Base-by-base conservation (phyloP, 2,113 vertebrate genomes). In the Muscicapa adusta region DNA sequence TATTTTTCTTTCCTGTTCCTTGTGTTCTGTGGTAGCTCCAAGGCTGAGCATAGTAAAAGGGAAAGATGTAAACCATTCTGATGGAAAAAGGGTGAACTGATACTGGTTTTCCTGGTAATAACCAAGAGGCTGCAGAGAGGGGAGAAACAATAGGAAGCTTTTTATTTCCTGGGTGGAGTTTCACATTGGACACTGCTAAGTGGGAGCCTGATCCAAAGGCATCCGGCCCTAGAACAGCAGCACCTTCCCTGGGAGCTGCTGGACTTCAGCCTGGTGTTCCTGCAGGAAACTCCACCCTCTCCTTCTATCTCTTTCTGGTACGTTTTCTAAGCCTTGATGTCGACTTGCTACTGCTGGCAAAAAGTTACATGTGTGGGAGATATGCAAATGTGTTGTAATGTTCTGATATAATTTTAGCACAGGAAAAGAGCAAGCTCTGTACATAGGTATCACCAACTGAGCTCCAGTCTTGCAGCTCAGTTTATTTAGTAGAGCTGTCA, bases 341-440 rank as follows among this genome's bases (percentile, higher is more conserved):
- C 12, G 2, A 80, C 90, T 63, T 70, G 33, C 70, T 91, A 62
- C 48, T 84, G 85, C 94, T 91, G 78, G 72, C 71, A 86, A 40
- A 83, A 94, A 91, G 34, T 75, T 77, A n/a, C 8, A 3, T 76
- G 82, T 68, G 96, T 74, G 89, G 95, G 94, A 94, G 93, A 93
- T 92, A 94, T 47, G 88, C 79, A 94, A 94, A 90, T 95, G 10
- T 74, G 53, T 73, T 88, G 82, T 61, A 80, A 85, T 76, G 83
- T 90, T 90, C 89, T 74, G 79, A 24, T 93, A 73, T 34, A 95
- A 96, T 88, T 96, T 96, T 95, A 96, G 90, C 10, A 33, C 68
- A 65, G 76, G 85, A 92, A 92, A 95, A 85, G 91, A 95, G 93
- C 79, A 90, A 94, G 73, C 57, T 86, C 78, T 62, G 82, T 76